Evolutionary conservation across 1,140 invertebrate species (phyloP).

Genomic region (Varroa destructor): DNA sequence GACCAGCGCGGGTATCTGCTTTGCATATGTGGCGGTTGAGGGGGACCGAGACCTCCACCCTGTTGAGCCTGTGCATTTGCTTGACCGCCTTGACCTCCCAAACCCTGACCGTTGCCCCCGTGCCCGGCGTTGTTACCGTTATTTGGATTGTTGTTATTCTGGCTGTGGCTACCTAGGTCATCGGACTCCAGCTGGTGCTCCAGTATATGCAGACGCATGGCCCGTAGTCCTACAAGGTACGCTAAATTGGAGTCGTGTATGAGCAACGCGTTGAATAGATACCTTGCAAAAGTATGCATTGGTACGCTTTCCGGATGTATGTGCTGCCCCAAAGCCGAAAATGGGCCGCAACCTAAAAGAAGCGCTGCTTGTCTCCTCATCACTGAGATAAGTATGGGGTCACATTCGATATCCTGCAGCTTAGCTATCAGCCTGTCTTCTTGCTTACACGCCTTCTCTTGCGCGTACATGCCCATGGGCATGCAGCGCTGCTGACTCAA

Average conservation of each 20-base stretch:
- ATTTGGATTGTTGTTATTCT: constrained; percentile 8
- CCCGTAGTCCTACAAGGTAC: constrained; percentile 51
- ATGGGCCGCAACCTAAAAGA: constrained; percentile 50
- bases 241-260: constrained; percentile 57
- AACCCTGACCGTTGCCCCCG: constrained; percentile 33
- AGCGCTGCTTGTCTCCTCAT: constrained; percentile 46
- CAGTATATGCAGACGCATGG: constrained; percentile 54
- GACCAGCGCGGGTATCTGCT: constrained; percentile 54
- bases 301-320: constrained; percentile 61
- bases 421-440: constrained; percentile 61
- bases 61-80: too few species aligned
- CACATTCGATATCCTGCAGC: constrained; percentile 59
- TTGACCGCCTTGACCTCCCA: too few species aligned
- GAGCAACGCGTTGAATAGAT: constrained; percentile 58
- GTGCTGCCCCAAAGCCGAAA: constrained; percentile 56
- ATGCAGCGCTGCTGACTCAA: constrained; percentile 62
- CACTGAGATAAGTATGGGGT: constrained; percentile 51
- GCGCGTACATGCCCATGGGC: constrained; percentile 61
- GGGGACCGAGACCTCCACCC: constrained; percentile 27
- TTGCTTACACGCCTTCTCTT: constrained; percentile 58
- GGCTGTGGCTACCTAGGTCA: constrained; percentile 39
- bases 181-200: constrained; percentile 57
- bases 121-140: neutral
- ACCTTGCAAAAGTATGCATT: constrained; percentile 67
- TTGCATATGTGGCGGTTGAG: constrained; percentile 44